Evolutionary conservation across 2,888 invertebrate genomes (phyloP).

Genomic region (Drosophila pullipes): DNA sequence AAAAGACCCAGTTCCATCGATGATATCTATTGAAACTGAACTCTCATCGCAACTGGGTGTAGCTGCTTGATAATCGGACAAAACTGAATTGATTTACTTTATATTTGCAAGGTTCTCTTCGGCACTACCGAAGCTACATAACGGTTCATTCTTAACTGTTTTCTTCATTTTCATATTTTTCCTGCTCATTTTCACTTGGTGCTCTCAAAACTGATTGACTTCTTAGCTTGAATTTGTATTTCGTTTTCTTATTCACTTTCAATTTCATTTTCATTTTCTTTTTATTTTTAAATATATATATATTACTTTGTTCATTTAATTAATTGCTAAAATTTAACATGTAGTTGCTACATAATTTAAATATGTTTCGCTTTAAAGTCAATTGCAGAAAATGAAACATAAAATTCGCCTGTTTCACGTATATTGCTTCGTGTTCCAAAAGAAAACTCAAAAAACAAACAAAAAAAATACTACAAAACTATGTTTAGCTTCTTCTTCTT

Average conservation of each 20-base stretch:
- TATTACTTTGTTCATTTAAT: slow-evolving; percentile 33
- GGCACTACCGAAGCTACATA: slow-evolving; percentile 4
- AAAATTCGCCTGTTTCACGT: slow-evolving; percentile 42
- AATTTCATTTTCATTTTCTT: slow-evolving; percentile 1
- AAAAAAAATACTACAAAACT: background rate
- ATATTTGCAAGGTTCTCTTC: slow-evolving; percentile 21
- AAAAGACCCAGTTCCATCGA: background rate
- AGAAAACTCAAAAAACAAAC: background rate
- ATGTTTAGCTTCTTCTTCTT: background rate
- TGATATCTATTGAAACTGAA: background rate
- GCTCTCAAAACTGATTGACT: slow-evolving; percentile 52
- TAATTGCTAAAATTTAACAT: slow-evolving; percentile 76
- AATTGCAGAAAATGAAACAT: slow-evolving; percentile 23
- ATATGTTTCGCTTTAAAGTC: slow-evolving; percentile 60
- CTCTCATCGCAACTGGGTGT: background rate
- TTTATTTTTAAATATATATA: slow-evolving; percentile 14
- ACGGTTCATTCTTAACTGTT: slow-evolving; percentile 13
- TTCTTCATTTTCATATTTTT: slow-evolving; percentile 7
- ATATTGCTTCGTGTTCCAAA: slow-evolving; percentile 53
- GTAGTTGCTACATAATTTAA: slow-evolving; percentile 78
- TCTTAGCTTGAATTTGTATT: slow-evolving; percentile 9
- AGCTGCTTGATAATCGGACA: background rate
- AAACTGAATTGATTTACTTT: background rate
- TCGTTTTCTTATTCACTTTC: slow-evolving; percentile 4
- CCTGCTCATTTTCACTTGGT: slow-evolving; percentile 29